A percentile compares a stretch with the other conserved stretches of the same genome.
Conservation (phyloP, 2,888 invertebrate species). For the Platynereis dumerilii region DNA sequence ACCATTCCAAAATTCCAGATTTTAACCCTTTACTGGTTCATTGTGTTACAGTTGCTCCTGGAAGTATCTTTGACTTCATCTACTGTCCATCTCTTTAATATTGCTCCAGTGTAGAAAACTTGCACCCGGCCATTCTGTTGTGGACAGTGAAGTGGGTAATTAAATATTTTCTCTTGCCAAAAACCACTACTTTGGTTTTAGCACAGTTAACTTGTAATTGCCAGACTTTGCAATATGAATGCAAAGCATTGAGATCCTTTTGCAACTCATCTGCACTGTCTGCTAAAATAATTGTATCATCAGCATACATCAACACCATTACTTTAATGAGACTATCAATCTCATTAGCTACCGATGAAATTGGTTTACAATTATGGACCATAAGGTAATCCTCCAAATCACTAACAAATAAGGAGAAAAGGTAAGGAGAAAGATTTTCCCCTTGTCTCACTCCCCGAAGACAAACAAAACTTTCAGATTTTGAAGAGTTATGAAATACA, state of each 20-base stretch:
- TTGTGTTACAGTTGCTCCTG: no score
- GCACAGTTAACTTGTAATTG: constrained; percentile 8
- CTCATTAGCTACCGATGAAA: not conserved
- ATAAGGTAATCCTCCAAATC: constrained; percentile 2
- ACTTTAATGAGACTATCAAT: no score
- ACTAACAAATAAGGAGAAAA: constrained; percentile 19
- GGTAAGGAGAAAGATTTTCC: constrained; percentile 13
- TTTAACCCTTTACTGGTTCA: no score
- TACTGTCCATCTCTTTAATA: no score
- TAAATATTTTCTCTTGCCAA: no score
- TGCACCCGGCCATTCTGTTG: no score
- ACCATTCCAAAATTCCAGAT: no score
- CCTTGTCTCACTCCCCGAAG: constrained; percentile 7
- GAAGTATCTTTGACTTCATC: no score
- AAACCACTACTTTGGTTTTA: no score
- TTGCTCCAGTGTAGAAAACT: no score
- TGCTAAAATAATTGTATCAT: constrained; percentile 9
- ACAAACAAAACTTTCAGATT: constrained; percentile 5
- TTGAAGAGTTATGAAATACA: not conserved
- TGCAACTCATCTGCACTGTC: constrained; percentile 4
- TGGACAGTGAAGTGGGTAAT: no score
- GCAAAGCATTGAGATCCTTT: not conserved
- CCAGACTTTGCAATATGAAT: constrained; percentile 8
- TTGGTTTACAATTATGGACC: not conserved
- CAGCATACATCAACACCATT: constrained; percentile 10